Conservation (phyloP, 2,113 vertebrate species). For the Oxyruncus cristatus region DNA sequence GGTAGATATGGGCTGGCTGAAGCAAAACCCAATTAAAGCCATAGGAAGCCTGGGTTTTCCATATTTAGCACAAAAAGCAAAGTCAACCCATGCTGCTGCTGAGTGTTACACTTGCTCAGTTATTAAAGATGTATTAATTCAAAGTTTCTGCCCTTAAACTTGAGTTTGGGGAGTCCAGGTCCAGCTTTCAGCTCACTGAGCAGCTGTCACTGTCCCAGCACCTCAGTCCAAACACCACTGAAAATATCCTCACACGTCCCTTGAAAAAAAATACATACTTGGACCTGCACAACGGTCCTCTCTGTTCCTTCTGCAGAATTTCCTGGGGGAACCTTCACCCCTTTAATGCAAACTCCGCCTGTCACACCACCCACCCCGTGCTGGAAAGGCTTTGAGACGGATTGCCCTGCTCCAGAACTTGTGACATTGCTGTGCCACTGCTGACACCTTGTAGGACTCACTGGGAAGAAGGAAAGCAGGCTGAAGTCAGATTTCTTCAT, state of each 20-base stretch:
- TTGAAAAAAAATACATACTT: background rate
- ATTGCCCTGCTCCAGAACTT: background rate
- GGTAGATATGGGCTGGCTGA: rapidly evolving
- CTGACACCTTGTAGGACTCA: rapidly evolving
- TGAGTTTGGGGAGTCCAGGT: background rate
- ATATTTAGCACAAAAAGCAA: background rate
- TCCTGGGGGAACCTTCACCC: background rate
- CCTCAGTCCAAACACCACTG: background rate
- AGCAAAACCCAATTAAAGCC: background rate
- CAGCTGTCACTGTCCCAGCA: background rate
- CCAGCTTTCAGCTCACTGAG: background rate
- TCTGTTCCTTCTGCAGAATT: background rate
- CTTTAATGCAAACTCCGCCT: background rate
- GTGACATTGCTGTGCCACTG: rapidly evolving
- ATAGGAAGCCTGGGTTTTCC: background rate
- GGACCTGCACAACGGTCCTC: background rate
- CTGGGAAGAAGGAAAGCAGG: background rate
- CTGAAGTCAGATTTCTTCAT: background rate
- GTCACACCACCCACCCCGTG: background rate
- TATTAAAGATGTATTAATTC: rapidly evolving
- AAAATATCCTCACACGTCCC: background rate
- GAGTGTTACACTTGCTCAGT: rapidly evolving
- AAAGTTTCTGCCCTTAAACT: background rate
- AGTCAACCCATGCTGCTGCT: background rate
- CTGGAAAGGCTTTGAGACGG: rapidly evolving